A percentile compares a stretch with the other conserved stretches of the same genome.
Evolutionary conservation across 2,888 invertebrate species (phyloP).

Genomic region (Homarus gammarus): DNA sequence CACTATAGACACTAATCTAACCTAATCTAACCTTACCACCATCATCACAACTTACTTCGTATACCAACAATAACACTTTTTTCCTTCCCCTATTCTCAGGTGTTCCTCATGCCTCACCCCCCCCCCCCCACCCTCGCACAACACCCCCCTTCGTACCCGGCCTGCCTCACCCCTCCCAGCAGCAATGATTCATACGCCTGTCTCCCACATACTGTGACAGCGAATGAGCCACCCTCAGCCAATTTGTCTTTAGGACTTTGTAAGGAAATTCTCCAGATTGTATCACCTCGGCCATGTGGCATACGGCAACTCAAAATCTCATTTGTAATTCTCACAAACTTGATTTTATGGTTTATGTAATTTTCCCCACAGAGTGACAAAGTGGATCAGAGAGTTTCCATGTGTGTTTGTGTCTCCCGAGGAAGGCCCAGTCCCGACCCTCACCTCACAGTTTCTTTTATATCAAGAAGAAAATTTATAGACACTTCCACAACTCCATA

Average conservation of each 20-base stretch:
- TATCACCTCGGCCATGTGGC: conserved; percentile 22
- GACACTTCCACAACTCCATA: not conserved
- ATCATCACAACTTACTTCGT: too few species aligned
- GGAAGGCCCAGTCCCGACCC: too few species aligned
- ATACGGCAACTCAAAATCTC: not conserved
- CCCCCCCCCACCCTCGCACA: not conserved
- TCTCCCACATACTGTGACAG: conserved; percentile 53
- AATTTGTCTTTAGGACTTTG: conserved; percentile 57
- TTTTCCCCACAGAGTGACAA: not conserved
- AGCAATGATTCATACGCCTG: conserved; percentile 57
- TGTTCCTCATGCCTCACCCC: not conserved
- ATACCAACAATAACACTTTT: too few species aligned
- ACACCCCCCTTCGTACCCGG: not conserved
- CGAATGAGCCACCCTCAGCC: conserved; percentile 43
- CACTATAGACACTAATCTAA: too few species aligned
- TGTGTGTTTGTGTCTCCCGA: not conserved
- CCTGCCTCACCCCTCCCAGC: not conserved
- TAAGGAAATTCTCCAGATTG: conserved; percentile 54
- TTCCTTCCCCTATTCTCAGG: not conserved
- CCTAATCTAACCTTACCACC: too few species aligned
- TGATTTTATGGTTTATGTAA: not conserved
- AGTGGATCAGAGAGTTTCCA: not conserved
- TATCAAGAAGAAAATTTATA: not conserved
- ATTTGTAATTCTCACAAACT: not conserved
- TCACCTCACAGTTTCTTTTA: not conserved